These are phyloP conservation scores for Myotis daubentonii DNA, from an alignment of 2,797 vertebrate species.

Conservation along the genomic window DNA sequence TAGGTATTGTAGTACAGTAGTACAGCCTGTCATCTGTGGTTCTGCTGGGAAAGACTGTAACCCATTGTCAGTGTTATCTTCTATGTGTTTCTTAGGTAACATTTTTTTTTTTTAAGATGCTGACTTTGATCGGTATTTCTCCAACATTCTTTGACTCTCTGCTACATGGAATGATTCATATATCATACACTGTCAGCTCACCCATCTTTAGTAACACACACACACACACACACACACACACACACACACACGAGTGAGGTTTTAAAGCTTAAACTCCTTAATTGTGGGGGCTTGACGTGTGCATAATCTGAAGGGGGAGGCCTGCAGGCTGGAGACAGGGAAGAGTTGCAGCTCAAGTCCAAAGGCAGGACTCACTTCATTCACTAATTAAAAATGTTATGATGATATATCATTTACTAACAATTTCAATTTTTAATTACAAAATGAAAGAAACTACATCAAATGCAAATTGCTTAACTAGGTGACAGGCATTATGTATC, in stretches of 20 bases:
- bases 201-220: neutral
- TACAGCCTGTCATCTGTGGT: no score
- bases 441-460: neutral
- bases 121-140: neutral
- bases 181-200: neutral
- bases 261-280: neutral
- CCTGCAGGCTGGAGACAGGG: neutral
- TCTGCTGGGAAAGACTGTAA: neutral
- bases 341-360: neutral
- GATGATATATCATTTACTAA: neutral
- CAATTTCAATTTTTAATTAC: neutral
- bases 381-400: neutral
- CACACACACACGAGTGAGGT: neutral
- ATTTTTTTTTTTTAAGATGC: neutral
- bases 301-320: neutral
- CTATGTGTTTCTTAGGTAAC: neutral
- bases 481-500: neutral
- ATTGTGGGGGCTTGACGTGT: neutral
- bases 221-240: neutral
- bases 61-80: neutral
- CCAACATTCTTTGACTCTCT: neutral
- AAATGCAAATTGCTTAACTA: slow-evolving; percentile 24
- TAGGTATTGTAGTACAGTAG: neutral
- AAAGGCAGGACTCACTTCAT: neutral
- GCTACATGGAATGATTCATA: neutral